Conservation (phyloP, 1,140 invertebrate species). For the Brachionus paranguensis region DNA sequence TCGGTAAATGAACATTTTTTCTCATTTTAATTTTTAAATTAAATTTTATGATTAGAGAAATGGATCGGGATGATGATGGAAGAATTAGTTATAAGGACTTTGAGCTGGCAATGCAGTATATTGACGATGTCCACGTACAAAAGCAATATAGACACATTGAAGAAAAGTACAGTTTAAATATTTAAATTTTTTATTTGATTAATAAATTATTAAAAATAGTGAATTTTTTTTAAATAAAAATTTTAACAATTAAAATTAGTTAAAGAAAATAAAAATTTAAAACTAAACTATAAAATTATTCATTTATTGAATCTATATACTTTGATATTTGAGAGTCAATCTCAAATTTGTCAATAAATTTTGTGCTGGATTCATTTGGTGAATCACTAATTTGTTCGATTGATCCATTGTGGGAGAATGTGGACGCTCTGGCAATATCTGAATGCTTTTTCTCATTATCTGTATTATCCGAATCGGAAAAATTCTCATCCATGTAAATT, state of each 20-base stretch:
- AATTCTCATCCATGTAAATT: neutral
- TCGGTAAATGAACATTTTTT: conserved; percentile 44
- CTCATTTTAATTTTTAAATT: conserved; percentile 34
- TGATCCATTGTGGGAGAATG: neutral
- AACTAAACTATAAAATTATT: neutral
- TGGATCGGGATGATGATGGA: conserved; percentile 53
- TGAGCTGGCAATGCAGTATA: conserved; percentile 55
- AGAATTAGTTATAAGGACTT: conserved; percentile 55
- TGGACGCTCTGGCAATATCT: neutral
- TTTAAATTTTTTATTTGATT: neutral
- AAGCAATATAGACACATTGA: neutral
- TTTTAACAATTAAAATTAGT: neutral
- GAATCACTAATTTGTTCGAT: neutral
- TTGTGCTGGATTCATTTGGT: neutral
- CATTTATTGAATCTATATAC: neutral
- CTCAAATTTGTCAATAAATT: neutral
- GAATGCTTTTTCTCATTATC: neutral
- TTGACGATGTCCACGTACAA: neutral
- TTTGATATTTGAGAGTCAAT: neutral
- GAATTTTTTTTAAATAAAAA: neutral
- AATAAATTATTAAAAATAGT: neutral
- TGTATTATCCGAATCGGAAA: neutral
- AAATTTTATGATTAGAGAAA: conserved; percentile 45
- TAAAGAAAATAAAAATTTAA: neutral
- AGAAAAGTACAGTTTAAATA: neutral